Conservation (phyloP, 37 sponge, comb jelly and placozoan species). For the Hexactinellida sp. region DNA sequence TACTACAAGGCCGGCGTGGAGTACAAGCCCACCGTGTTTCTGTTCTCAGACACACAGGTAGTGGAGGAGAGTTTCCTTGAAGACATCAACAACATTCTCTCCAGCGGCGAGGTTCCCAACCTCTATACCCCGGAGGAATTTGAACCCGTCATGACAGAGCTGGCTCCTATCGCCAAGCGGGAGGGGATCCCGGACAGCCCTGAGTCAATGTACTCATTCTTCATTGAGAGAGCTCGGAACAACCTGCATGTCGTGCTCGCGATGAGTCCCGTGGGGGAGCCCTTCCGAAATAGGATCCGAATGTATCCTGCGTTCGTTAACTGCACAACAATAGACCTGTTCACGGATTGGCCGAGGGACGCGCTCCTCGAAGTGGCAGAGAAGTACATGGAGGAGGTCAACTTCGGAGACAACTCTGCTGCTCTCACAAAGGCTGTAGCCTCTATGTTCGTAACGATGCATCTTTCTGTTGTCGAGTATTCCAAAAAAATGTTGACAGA, state of each 20-base stretch:
- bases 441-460: constrained; percentile 70
- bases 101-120: constrained; percentile 96
- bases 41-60: constrained; percentile 96
- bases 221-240: constrained; percentile 86
- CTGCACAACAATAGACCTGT: constrained; percentile 99
- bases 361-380: constrained; percentile 94
- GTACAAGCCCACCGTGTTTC: constrained; percentile 95
- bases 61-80: constrained; percentile 93
- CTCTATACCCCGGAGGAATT: constrained; percentile 94
- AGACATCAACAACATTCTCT: constrained; percentile 96
- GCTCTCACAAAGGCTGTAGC: constrained; percentile 56
- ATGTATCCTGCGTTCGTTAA: constrained; percentile 95
- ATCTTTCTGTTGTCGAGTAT: constrained; percentile 83
- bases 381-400: constrained; percentile 77
- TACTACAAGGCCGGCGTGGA: constrained; percentile 92
- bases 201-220: constrained; percentile 69
- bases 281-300: constrained; percentile 89
- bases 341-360: constrained; percentile 95
- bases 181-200: constrained; percentile 65
- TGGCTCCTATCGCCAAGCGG: constrained; percentile 49
- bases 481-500: constrained; percentile 87
- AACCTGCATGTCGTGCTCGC: constrained; percentile 89
- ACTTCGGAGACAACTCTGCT: constrained; percentile 26
- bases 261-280: constrained; percentile 98
- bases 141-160: constrained; percentile 69